phyloP scores from a whole-genome alignment of 2,113 vertebrate genomes.

The Chitala chitala region DNA sequence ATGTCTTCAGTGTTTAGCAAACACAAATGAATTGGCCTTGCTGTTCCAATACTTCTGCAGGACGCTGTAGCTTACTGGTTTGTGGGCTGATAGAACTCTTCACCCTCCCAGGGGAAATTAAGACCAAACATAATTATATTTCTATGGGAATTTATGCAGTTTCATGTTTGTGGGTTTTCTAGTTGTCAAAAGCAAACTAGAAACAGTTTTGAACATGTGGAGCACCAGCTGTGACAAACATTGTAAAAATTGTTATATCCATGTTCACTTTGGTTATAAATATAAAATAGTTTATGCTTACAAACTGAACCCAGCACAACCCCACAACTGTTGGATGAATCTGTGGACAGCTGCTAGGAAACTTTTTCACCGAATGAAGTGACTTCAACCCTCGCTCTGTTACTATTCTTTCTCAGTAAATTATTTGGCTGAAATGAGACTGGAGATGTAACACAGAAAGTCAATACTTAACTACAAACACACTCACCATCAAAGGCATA shows the following conservation, averaged over 20 bases:
- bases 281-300: not conserved
- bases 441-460: not conserved
- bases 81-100: not conserved
- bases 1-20: too few species aligned
- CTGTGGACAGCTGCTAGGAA: not conserved
- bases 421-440: not conserved
- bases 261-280: not conserved
- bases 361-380: not conserved
- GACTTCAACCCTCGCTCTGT: not conserved
- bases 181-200: not conserved
- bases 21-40: not conserved
- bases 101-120: not conserved
- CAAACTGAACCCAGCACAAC: not conserved
- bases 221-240: too few species aligned
- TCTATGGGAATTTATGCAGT: slow-evolving; percentile 5
- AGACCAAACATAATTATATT: not conserved
- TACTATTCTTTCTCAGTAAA: not conserved
- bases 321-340: not conserved
- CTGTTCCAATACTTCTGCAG: not conserved
- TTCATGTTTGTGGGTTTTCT: not conserved
- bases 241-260: not conserved
- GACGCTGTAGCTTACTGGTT: not conserved
- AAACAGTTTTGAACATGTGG: too few species aligned
- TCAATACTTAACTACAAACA: not conserved
- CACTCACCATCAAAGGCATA: slow-evolving; percentile 5